phyloP scores from a whole-genome alignment of 2,797 vertebrate species.

The Mareca penelope region DNA sequence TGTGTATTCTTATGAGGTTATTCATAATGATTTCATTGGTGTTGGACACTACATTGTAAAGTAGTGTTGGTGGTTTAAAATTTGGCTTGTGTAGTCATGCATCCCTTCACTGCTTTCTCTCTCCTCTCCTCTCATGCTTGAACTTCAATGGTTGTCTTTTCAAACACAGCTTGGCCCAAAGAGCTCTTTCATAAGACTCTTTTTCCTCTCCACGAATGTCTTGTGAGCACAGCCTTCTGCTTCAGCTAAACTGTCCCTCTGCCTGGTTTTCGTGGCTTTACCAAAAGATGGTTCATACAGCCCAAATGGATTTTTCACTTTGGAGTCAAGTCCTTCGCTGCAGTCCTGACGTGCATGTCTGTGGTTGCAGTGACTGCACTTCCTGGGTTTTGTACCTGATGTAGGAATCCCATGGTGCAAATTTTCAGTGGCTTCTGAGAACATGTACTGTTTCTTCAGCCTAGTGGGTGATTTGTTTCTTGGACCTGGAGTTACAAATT shows the following conservation, averaged over 20 bases:
- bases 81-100: not conserved
- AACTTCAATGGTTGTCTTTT: not conserved
- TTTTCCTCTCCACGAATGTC: slow-evolving; percentile 13
- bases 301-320: not conserved
- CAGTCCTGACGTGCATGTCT: not conserved
- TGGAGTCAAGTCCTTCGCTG: not conserved
- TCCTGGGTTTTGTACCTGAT: not conserved
- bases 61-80: not conserved
- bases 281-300: slow-evolving; percentile 65
- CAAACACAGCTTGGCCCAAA: slow-evolving; percentile 48
- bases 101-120: not conserved
- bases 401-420: slow-evolving; percentile 73
- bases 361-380: not conserved
- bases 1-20: not conserved
- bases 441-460: slow-evolving; percentile 31
- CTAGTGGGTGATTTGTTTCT: not conserved
- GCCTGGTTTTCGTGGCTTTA: not conserved
- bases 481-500: not conserved
- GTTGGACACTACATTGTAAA: not conserved
- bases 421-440: slow-evolving; percentile 72
- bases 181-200: slow-evolving; percentile 64
- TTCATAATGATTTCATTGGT: not conserved
- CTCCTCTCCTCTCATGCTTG: not conserved
- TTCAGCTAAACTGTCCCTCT: not conserved
- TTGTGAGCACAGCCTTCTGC: not conserved